Base-by-base conservation (phyloP, 2,888 invertebrate genomes). In the Cantharis rustica region DNA sequence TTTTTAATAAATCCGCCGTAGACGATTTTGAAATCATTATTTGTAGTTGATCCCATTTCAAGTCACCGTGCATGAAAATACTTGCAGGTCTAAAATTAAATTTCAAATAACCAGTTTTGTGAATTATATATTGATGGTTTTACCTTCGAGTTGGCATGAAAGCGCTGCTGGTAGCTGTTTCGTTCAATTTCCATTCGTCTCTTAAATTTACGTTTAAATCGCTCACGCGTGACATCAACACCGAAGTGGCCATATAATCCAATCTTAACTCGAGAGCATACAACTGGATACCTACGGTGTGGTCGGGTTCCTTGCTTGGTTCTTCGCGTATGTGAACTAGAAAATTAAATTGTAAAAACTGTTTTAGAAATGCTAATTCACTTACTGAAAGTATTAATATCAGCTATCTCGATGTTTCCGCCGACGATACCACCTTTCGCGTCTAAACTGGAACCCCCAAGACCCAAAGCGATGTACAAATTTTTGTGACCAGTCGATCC, bases 161-260 rank as follows among this genome's bases (percentile, higher is more conserved):
- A 16, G 89, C 88, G 80, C 90, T 90, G 80, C 90, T 90, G 9
- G 89, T 86, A 61, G 86, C 85, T 27, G 87, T 87, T 74, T 90
- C 85, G 83, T 90, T 90, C 68, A 94, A 91, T 84, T 94, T 93
- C 98, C 97, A 98, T 88, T 97, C 96, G 88, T 98, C 98, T 77
- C 93, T 90, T 78, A 97, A 90, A 74, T 93, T 93, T 0, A 96
- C 94, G 71, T 93, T 93, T 80, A 97, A 92, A 13, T 93, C 92
- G 81, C 96, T 96, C 68, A 98, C 95, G 70, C 98, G 91, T 10
- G 95, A 95, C 94, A 99, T 95, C 77, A 99, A 89, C 75, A 97
- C 97, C 61, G 96, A 94, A n/a, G 98, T 96, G 79, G 98, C 98
- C 99, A 99, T 99, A 90, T 99, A 99, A 90, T 99, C 99, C 76